phyloP scores from a whole-genome alignment of 2,113 vertebrate genomes.

The Mastomys natalensis region DNA sequence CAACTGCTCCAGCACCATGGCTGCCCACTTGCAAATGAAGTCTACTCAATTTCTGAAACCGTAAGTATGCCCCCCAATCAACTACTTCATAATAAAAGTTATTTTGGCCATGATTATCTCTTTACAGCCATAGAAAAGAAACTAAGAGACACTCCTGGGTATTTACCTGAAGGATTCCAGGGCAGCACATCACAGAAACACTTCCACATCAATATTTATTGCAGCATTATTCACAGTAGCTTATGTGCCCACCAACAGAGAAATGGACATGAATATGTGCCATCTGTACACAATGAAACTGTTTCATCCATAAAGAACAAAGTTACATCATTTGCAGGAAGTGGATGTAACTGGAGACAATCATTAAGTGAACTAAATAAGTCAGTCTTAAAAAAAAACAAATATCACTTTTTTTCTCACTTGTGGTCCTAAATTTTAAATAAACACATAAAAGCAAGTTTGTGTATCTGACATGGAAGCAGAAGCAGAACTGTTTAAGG shows the following conservation, averaged over 20 bases:
- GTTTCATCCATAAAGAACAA: neutral
- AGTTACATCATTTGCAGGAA: neutral
- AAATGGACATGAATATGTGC: neutral
- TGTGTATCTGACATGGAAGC: neutral
- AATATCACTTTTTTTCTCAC: neutral
- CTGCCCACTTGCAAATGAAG: neutral
- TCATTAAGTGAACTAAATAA: neutral
- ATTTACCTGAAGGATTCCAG: neutral
- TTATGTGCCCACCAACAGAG: neutral
- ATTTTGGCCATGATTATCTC: neutral
- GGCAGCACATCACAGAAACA: neutral
- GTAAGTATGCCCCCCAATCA: neutral
- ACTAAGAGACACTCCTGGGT: neutral
- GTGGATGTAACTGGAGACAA: neutral
- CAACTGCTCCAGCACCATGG: neutral
- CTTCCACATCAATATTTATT: neutral
- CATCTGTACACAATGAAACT: neutral
- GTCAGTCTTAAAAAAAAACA: neutral
- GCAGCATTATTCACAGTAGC: neutral
- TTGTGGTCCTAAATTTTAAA: neutral
- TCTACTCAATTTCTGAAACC: neutral
- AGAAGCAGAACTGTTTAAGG: neutral
- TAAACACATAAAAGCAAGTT: neutral
- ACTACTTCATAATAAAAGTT: neutral
- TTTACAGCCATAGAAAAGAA: neutral